A percentile compares a stretch with the other conserved stretches of the same genome.
These are phyloP conservation scores for Drosophila parvula DNA, from an alignment of 1,140 invertebrate species.

Conservation along the genomic window DNA sequence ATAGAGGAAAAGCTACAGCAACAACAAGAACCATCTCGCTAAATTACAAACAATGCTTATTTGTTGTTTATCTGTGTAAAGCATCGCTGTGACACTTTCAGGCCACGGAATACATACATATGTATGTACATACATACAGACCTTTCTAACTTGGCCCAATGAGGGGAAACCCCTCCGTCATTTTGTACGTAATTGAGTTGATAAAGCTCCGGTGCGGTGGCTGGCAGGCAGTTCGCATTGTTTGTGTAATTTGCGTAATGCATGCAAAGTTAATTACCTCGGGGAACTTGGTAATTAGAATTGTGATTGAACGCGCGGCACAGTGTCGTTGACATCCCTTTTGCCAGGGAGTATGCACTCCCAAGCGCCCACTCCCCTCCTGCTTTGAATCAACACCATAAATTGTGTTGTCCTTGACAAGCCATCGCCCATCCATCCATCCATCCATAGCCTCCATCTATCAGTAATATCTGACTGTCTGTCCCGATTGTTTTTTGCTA, in stretches of 20 bases:
- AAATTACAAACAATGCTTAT: slow-evolving; percentile 82
- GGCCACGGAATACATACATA: slow-evolving; percentile 14
- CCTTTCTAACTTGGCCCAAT: slow-evolving; percentile 13
- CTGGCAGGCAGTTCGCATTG: slow-evolving; percentile 41
- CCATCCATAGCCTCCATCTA: neutral
- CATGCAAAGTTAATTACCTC: slow-evolving; percentile 81
- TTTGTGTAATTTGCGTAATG: slow-evolving; percentile 76
- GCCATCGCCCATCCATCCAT: slow-evolving; percentile 7
- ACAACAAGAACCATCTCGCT: slow-evolving; percentile 55
- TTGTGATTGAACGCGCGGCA: slow-evolving; percentile 73
- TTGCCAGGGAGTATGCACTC: slow-evolving; percentile 1
- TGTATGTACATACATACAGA: too few species aligned
- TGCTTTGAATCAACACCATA: slow-evolving; percentile 50
- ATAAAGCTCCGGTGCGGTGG: slow-evolving; percentile 60
- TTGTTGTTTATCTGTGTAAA: slow-evolving; percentile 79
- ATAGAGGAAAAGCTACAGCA: slow-evolving; percentile 28
- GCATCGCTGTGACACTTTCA: slow-evolving; percentile 60
- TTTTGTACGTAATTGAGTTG: slow-evolving; percentile 70
- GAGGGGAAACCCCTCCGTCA: slow-evolving; percentile 11
- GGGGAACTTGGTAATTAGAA: slow-evolving; percentile 78
- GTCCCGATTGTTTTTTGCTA: slow-evolving; percentile 26
- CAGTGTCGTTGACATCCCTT: slow-evolving; percentile 37
- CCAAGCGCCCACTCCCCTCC: neutral
- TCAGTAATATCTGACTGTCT: slow-evolving; percentile 26
- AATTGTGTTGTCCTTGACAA: slow-evolving; percentile 36